Percentiles rank a stretch among this genome's conserved stretches.
phyloP scores from a whole-genome alignment of 2,797 vertebrate genomes.

The Falco biarmicus region DNA sequence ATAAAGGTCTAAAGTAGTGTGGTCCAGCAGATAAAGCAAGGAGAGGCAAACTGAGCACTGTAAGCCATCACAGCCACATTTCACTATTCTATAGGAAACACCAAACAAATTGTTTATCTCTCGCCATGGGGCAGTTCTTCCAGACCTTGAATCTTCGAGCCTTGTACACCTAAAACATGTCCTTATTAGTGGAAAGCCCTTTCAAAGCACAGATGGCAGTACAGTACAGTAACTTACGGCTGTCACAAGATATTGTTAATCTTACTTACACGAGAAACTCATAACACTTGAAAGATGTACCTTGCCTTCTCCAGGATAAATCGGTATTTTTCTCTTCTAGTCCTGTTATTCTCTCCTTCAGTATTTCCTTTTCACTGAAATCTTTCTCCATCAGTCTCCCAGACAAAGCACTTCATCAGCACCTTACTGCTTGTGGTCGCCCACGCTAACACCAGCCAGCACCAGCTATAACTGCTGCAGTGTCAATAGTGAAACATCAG shows the following conservation, averaged over 20 bases:
- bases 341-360: neutral
- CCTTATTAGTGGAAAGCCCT: neutral
- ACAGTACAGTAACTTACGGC: neutral
- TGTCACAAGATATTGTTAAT: neutral
- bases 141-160: neutral
- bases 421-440: fast-evolving
- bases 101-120: neutral
- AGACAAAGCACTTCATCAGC: neutral
- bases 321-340: neutral
- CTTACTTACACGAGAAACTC: neutral
- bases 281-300: neutral
- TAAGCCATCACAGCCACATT: neutral
- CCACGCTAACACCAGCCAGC: fast-evolving
- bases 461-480: neutral
- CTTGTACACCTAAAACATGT: neutral
- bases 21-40: neutral
- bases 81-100: neutral
- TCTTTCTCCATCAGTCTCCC: neutral
- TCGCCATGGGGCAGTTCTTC: neutral
- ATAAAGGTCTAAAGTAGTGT: neutral
- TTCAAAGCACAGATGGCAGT: neutral
- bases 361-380: neutral
- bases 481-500: neutral
- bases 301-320: neutral
- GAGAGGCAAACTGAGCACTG: neutral